These are phyloP conservation scores for Jaculus jaculus DNA, from an alignment of 2,113 vertebrate species.

Conservation along the genomic window DNA sequence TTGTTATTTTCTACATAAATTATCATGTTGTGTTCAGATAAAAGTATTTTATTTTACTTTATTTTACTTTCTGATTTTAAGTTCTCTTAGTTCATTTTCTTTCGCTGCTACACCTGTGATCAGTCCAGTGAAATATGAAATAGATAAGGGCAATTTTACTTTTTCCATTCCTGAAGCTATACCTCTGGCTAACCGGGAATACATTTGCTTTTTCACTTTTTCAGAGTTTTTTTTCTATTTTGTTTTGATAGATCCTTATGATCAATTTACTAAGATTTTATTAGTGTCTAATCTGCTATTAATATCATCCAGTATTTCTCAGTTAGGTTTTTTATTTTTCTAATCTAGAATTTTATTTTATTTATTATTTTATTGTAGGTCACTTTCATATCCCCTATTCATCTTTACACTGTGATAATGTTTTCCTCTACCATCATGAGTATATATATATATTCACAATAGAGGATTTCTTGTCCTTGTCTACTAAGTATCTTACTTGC, in stretches of 20 bases:
- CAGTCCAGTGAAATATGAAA: neutral
- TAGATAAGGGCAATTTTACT: neutral
- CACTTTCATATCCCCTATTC: neutral
- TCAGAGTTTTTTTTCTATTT: neutral
- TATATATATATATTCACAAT: neutral
- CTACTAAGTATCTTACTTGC: neutral
- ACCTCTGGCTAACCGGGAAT: neutral
- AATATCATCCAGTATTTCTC: neutral
- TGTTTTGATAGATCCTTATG: neutral
- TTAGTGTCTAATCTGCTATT: neutral
- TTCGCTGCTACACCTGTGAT: neutral
- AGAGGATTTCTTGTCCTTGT: neutral
- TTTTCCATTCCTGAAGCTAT: neutral
- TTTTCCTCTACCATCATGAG: neutral
- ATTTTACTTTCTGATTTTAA: neutral
- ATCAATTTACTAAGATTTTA: neutral
- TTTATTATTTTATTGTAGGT: neutral
- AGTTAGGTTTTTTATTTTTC: neutral
- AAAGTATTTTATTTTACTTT: neutral
- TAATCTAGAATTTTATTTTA: neutral
- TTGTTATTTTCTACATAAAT: neutral
- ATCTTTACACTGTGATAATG: neutral
- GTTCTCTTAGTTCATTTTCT: neutral
- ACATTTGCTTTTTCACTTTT: too few species aligned
- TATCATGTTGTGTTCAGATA: neutral